These are phyloP conservation scores for Stylophora pistillata DNA, from an alignment of 64 coral and sea anemone genomes.

Conservation along the genomic window DNA sequence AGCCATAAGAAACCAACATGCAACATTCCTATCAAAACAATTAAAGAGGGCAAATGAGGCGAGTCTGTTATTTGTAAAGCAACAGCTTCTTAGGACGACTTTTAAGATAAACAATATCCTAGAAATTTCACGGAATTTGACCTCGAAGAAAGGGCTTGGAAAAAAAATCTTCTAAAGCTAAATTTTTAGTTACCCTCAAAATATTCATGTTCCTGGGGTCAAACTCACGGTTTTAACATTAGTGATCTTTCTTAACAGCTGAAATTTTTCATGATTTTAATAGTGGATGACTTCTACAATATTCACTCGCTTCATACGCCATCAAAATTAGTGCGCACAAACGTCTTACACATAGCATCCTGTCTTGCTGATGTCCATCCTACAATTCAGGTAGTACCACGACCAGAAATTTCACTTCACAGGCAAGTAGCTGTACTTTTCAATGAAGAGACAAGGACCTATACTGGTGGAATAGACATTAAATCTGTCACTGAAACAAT, in stretches of 20 bases:
- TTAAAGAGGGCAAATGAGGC: conserved; percentile 1
- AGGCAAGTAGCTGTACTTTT: background rate
- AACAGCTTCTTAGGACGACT: background rate
- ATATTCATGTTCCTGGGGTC: too few relatives aligned
- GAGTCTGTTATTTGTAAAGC: background rate
- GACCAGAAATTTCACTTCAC: background rate
- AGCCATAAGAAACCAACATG: background rate
- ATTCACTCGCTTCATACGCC: conserved; percentile 6
- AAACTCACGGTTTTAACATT: background rate
- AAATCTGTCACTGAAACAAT: background rate
- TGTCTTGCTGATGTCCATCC: background rate
- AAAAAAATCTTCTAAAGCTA: background rate
- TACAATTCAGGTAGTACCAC: background rate
- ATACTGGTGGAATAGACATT: background rate
- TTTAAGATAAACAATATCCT: background rate
- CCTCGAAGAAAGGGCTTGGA: too few relatives aligned
- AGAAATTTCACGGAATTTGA: background rate
- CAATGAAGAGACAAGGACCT: background rate
- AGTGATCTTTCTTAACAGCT: background rate
- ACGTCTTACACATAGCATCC: conserved; percentile 6
- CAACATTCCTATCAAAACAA: background rate
- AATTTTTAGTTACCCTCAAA: background rate
- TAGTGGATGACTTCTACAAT: conserved; percentile 21
- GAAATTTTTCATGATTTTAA: background rate
- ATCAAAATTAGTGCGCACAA: background rate